Percentiles rank a stretch among this genome's conserved stretches.
These are phyloP conservation scores for Pediacus dermestoides DNA, from an alignment of 2,888 invertebrate genomes.

Conservation along the genomic window DNA sequence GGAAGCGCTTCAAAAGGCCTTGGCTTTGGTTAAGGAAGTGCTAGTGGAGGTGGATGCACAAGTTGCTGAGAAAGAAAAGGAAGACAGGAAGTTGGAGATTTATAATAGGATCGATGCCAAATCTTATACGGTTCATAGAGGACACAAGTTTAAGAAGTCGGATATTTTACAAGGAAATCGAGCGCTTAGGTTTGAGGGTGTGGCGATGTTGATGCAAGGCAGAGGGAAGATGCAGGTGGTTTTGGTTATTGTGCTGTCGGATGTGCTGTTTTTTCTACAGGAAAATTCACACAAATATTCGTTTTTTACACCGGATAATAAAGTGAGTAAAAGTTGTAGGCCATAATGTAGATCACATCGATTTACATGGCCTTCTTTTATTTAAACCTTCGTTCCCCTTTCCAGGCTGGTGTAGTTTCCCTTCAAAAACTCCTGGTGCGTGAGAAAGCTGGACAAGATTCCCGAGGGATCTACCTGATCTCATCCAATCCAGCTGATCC, in stretches of 20 bases:
- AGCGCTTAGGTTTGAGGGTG: conserved; percentile 82
- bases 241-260: conserved; percentile 84
- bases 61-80: conserved; percentile 88
- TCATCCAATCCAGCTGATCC: conserved; percentile 88
- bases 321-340: too few relatives aligned
- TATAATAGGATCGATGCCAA: conserved; percentile 91
- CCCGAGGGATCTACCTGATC: conserved; percentile 86
- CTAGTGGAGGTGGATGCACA: conserved; percentile 88
- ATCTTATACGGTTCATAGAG: conserved; percentile 79
- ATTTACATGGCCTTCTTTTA: neutral
- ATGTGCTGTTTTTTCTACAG: conserved; percentile 86
- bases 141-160: conserved; percentile 89
- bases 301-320: conserved; percentile 91
- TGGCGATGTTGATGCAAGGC: conserved; percentile 85
- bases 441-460: conserved; percentile 90
- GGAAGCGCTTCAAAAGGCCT: conserved; percentile 73
- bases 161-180: conserved; percentile 82
- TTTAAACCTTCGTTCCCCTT: conserved; percentile 25
- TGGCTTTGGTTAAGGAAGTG: conserved; percentile 81
- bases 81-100: conserved; percentile 86
- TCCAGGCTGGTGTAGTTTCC: conserved; percentile 86
- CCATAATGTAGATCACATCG: too few relatives aligned
- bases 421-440: conserved; percentile 87
- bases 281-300: conserved; percentile 91
- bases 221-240: conserved; percentile 87